Evolutionary conservation across 1,140 invertebrate species (phyloP).

Genomic region (Lordiphosa clarofinis): DNA sequence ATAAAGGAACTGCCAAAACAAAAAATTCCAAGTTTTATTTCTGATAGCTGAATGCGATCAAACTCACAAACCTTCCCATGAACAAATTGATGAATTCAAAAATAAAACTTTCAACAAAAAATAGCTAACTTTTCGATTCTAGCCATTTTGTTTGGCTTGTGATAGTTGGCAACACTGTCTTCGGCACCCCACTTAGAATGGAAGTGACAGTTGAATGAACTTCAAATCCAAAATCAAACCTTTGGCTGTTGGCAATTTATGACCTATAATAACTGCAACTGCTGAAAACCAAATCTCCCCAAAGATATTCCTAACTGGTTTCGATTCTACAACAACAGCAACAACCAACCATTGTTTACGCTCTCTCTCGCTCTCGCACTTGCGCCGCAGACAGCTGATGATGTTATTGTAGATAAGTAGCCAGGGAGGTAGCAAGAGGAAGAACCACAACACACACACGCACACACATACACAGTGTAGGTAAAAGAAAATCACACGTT

Average conservation of each 20-base stretch:
- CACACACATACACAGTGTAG: slow-evolving; percentile 23
- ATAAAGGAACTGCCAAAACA: no score
- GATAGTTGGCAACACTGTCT: no score
- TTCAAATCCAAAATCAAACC: slow-evolving; percentile 9
- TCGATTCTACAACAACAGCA: slow-evolving; percentile 10
- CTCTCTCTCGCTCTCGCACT: slow-evolving; percentile 22
- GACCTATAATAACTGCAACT: slow-evolving; percentile 56
- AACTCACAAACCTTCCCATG: no score
- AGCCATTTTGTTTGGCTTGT: no score
- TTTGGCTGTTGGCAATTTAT: slow-evolving; percentile 45
- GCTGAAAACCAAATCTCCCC: slow-evolving; percentile 1
- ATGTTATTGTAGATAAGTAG: slow-evolving; percentile 62
- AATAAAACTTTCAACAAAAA: no score
- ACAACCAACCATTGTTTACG: slow-evolving; percentile 11
- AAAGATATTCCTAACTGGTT: slow-evolving; percentile 14
- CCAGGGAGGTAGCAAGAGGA: not conserved
- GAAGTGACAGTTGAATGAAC: slow-evolving; percentile 62
- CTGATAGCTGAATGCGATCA: no score
- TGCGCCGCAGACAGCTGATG: slow-evolving; percentile 61
- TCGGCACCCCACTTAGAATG: slow-evolving; percentile 5
- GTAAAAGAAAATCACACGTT: slow-evolving; percentile 39
- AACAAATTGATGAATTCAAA: no score
- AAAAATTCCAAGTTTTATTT: no score
- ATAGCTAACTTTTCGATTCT: no score
- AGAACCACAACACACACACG: slow-evolving; percentile 15